Percentiles rank a stretch among this genome's conserved stretches.
Evolutionary conservation across 1,140 invertebrate genomes (phyloP).

Genomic region (Doryteuthis pealeii): DNA sequence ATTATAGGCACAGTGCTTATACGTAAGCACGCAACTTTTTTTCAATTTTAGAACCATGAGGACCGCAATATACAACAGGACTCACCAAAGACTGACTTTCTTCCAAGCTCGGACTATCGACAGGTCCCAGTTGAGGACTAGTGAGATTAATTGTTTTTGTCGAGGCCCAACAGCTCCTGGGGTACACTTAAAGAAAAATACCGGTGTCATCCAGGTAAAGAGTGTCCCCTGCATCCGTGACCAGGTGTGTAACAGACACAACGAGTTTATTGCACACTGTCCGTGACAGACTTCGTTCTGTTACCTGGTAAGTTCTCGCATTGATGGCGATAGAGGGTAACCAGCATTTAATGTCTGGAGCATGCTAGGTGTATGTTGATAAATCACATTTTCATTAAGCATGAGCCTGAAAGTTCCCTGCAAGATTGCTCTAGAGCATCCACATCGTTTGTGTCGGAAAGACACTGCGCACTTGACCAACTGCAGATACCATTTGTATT

Average conservation of each 20-base stretch:
- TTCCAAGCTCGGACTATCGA: conserved; percentile 37
- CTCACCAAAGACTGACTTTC: conserved; percentile 36
- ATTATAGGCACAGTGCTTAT: conserved; percentile 44
- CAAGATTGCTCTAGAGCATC: no score
- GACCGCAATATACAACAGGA: conserved; percentile 45
- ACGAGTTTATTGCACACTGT: conserved; percentile 33
- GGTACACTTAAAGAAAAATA: conserved; percentile 37
- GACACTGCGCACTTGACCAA: no score
- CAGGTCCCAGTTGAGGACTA: conserved; percentile 46
- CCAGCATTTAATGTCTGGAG: background rate
- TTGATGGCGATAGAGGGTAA: background rate
- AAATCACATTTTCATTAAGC: no score
- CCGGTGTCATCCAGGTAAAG: conserved; percentile 41
- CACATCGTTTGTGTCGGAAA: no score
- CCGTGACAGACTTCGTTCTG: conserved; percentile 27
- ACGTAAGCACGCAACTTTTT: conserved; percentile 33
- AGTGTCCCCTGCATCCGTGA: conserved; percentile 30
- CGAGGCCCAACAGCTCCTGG: conserved; percentile 29
- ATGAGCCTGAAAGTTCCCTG: no score
- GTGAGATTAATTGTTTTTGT: conserved; percentile 27
- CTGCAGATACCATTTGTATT: no score
- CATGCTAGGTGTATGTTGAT: no score
- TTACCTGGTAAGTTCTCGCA: conserved; percentile 24
- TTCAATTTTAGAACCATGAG: conserved; percentile 39
- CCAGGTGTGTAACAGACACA: conserved; percentile 28